Conservation (phyloP, 2,888 invertebrate genomes). For the Eupithecia abbreviata region DNA sequence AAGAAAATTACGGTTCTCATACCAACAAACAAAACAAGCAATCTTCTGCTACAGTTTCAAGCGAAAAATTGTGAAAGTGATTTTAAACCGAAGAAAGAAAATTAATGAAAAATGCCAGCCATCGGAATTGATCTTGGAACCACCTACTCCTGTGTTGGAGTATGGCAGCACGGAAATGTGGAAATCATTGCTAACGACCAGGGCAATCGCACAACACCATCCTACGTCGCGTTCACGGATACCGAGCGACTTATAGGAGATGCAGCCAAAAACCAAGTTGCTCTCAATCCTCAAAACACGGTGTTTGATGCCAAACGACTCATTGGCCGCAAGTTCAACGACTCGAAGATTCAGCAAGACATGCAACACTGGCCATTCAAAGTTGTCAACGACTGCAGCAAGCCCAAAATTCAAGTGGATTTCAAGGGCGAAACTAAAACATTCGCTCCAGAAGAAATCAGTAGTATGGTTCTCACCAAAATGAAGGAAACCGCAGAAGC, state of each 20-base stretch:
- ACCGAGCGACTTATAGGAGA: constrained; percentile 93
- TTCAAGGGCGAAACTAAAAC: constrained; percentile 86
- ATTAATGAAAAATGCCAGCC: constrained; percentile 65
- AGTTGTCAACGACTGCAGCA: constrained; percentile 86
- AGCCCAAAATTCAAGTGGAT: constrained; percentile 87
- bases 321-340: constrained; percentile 91
- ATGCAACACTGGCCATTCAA: constrained; percentile 94
- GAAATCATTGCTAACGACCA: constrained; percentile 95
- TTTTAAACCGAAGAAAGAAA: constrained; percentile 23
- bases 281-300: constrained; percentile 89
- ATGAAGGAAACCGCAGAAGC: constrained; percentile 88
- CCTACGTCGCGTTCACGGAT: constrained; percentile 94
- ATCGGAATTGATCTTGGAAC: constrained; percentile 89
- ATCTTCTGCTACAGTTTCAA: constrained; percentile 26
- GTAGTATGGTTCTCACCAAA: constrained; percentile 85
- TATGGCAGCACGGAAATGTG: constrained; percentile 92
- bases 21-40: constrained; percentile 37
- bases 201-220: constrained; percentile 94
- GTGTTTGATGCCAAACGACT: constrained; percentile 89
- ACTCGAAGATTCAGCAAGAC: constrained; percentile 89
- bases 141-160: constrained; percentile 93
- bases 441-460: constrained; percentile 88
- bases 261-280: constrained; percentile 93
- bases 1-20: constrained; percentile 51
- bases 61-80: constrained; percentile 25